Base-by-base conservation (phyloP, 64 coral and sea anemone species). In the Catalaphyllia jardinei region DNA sequence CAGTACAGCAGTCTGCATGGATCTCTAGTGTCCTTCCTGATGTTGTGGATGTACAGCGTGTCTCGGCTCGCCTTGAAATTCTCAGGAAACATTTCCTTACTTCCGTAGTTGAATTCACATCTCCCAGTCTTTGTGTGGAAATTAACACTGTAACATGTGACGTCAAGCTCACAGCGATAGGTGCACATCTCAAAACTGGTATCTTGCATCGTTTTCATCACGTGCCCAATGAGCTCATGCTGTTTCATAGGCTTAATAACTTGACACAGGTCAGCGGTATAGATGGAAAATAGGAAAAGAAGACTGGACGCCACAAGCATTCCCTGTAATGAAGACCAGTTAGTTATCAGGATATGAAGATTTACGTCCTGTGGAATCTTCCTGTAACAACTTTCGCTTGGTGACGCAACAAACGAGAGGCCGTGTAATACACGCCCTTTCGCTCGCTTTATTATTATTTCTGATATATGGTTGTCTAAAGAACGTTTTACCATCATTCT, bases 71-170 rank as follows among this genome's bases (percentile, higher is more conserved):
- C 16, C 33, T 67, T 67, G 60, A 95, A 72, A 82, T 89, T 74
- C 0, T 7, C 5, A 28, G 86, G 90, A 81, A 86, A 89, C 86
- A 79, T 86, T 74, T 89, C 72, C 27, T 24, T 74, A n/a, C 89
- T 95, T 1, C 86, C 74, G 15, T 89, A 72, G 59, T 95, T 95
- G n/a, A 95, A 55, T 67, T 95, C 89, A 69, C 94, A 95, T 22
- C 38, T 29, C 7, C 31, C 22, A 20, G 46, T 52, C 1, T 62
- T 31, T 31, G 64, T 60, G 10, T 89, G 4, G 30, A 89, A 92
- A 75, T 95, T 95, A 16, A 92, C 73, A 15, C 94, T 95, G 79
- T 71, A 72, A 27, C 91, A 92, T 29, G 80, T 87, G 10, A 28
- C 17, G 29, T 87, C 60, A 5, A 57, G 29, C 57, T 92, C 91